Evolutionary conservation across 2,888 invertebrate genomes (phyloP).

Genomic region (Autographa pulchrina): DNA sequence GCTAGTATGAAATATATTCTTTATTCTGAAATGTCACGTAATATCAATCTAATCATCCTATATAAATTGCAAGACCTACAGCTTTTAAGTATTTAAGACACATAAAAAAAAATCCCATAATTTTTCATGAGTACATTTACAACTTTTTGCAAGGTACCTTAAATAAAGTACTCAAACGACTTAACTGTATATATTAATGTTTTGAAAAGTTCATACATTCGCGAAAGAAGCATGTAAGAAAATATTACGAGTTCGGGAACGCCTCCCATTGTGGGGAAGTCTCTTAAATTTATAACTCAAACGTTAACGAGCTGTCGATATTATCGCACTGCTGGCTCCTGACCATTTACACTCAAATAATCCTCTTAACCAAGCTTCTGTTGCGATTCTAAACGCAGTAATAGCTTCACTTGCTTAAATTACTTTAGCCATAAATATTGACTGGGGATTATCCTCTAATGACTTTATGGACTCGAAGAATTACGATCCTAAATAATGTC

Average conservation of each 20-base stretch:
- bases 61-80: too few relatives aligned
- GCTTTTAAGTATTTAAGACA: too few relatives aligned
- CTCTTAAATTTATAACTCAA: conserved; percentile 82
- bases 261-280: conserved; percentile 77
- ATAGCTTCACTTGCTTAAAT: conserved; percentile 6
- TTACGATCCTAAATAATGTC: not conserved
- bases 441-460: not conserved
- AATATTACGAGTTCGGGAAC: conserved; percentile 66
- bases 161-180: not conserved
- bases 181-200: conserved; percentile 32
- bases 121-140: too few relatives aligned
- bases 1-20: too few relatives aligned
- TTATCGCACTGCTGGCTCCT: conserved; percentile 72
- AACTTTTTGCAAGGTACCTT: too few relatives aligned
- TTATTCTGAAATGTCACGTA: too few relatives aligned
- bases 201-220: conserved; percentile 39
- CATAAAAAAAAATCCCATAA: too few relatives aligned
- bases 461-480: not conserved
- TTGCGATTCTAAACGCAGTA: conserved; percentile 43
- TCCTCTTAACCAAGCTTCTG: conserved; percentile 50
- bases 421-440: conserved; percentile 2
- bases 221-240: conserved; percentile 42
- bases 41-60: too few relatives aligned
- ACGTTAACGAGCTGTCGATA: conserved; percentile 82
- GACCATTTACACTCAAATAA: conserved; percentile 71